Percentiles rank a stretch among this genome's conserved stretches.
Conservation (phyloP, 1,140 invertebrate genomes). For the Apis dorsata region DNA sequence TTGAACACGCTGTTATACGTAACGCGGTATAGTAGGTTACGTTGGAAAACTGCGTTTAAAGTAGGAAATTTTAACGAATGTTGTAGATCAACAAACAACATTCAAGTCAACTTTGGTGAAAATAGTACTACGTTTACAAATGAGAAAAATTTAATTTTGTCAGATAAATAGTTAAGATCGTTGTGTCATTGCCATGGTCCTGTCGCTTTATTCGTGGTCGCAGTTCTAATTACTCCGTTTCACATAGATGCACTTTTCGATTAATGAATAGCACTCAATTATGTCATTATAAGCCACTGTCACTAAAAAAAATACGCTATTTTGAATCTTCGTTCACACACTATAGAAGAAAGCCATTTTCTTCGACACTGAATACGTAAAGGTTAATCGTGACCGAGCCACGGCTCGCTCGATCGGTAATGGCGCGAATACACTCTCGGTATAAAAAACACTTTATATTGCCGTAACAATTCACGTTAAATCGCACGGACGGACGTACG, state of each 20-base stretch:
- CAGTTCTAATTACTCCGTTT: slow-evolving; percentile 45
- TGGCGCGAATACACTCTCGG: slow-evolving; percentile 56
- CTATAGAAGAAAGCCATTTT: slow-evolving; percentile 53
- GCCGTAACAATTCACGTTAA: slow-evolving; percentile 65
- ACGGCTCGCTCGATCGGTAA: slow-evolving; percentile 59
- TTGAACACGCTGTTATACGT: slow-evolving; percentile 37
- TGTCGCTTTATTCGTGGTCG: slow-evolving; percentile 47
- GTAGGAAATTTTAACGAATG: background rate
- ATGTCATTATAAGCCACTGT: slow-evolving; percentile 56
- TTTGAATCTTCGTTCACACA: slow-evolving; percentile 46
- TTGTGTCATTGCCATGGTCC: slow-evolving; percentile 58
- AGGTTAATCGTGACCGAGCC: slow-evolving; percentile 55
- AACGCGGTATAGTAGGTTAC: slow-evolving; percentile 4
- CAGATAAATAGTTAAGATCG: slow-evolving; percentile 31
- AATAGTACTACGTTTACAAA: background rate
- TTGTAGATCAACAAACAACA: background rate
- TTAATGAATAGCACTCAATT: slow-evolving; percentile 43
- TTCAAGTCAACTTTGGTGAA: background rate
- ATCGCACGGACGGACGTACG: slow-evolving; percentile 66
- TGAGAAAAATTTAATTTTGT: slow-evolving; percentile 2
- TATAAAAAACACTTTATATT: slow-evolving; percentile 52
- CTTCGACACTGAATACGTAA: slow-evolving; percentile 51
- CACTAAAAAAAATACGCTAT: slow-evolving; percentile 27
- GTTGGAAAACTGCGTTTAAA: background rate
- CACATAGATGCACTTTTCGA: slow-evolving; percentile 43